Base-by-base conservation (phyloP, 2,113 vertebrate genomes). In the Cathartes aura region DNA sequence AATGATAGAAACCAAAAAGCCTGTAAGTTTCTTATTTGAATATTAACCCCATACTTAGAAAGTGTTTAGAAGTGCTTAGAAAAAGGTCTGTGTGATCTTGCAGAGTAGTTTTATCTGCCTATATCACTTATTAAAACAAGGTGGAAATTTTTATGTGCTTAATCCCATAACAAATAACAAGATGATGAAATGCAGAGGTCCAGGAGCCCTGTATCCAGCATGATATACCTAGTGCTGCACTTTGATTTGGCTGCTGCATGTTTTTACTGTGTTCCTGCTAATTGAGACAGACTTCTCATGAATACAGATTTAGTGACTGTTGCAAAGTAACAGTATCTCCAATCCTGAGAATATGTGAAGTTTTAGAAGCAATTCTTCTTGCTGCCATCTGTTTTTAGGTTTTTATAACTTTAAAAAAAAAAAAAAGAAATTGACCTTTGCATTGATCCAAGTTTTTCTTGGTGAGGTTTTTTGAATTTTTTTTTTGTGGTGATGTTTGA, bases 1-100 rank as follows among this genome's bases (percentile, higher is more conserved):
- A 96, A 98, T 99, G 97, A 96, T 99, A 90, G 93, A 99, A 94
- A 99, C 99, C 52, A 99, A 99, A 98, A 99, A 99, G 96, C 98
- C 99, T 93, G 99, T 99, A 98, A 98, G 99, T 99, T 79, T 84
- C 89, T 45, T 29, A 14, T 34, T 58, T 45, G 47, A 81, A 53
- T 94, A 20, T 87, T 94, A 62, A 45, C 24, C 55, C 13, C 32
- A 5, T 73, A 26, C 40, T 68, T 76, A 42, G 22, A 27, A 53
- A 42, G 7, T 63, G 5, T 58, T 73, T 89, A 53, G 36, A 83
- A 73, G 24, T 64, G 40, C 42, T 80, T 91, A 70, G 62, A 5
- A 32, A 36, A 50, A 82, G 34, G 13, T 38, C 56, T 64, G 1
- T 45, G 43, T 52, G 60, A 55, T 58, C 17, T 34, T 53, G 27